Base-by-base conservation (phyloP, 2,888 invertebrate species). In the Pachymerium ferrugineum region DNA sequence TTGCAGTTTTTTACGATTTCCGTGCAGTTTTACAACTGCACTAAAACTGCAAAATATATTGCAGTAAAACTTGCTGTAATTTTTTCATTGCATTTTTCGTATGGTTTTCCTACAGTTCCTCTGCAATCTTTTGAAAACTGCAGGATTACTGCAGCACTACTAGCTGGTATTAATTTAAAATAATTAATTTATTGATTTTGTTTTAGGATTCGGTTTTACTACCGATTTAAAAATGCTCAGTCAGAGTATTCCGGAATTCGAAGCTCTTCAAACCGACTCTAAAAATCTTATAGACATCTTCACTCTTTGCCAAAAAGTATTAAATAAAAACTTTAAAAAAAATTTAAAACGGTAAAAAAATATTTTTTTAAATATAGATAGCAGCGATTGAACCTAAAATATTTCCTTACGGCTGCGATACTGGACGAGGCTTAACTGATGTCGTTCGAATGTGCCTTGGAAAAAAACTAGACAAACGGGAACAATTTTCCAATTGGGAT, bases 401-500 rank as follows among this genome's bases (percentile, higher is more conserved):
- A 10, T 73, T 69, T 35, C 78, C 75, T 2, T 77, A 81, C 80
- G 81, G 70, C 19, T 28, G 31, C 54, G 28, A 35, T 25, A 54
- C n/a, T 33, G 30, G 73, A 25, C 76, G 78, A 74, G 89, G 91
- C 76, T 85, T 94, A 25, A 89, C 89, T 79, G 88, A 88, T 76
- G 83, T 94, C 74, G 90, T 92, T 0, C 87, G 90, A 79, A 84
- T 88, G 47, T 91, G 92, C 80, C 86, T 93, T 80, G 93, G 93
- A 4, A 84, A 87, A 74, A 88, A 89, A 69, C 83, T 94, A 62
- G 88, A 92, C 82, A 94, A 94, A 83, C 88, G 89, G n/a, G 92
- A 94, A 83, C 94, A 94, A 80, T 92, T 93, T 83, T 94, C 94
- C 0, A 93, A 94, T 82, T 94, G 94, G 94, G 91, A 92, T 79